Evolutionary conservation across 2,113 vertebrate genomes (phyloP).

Genomic region (Megaptera novaeangliae): DNA sequence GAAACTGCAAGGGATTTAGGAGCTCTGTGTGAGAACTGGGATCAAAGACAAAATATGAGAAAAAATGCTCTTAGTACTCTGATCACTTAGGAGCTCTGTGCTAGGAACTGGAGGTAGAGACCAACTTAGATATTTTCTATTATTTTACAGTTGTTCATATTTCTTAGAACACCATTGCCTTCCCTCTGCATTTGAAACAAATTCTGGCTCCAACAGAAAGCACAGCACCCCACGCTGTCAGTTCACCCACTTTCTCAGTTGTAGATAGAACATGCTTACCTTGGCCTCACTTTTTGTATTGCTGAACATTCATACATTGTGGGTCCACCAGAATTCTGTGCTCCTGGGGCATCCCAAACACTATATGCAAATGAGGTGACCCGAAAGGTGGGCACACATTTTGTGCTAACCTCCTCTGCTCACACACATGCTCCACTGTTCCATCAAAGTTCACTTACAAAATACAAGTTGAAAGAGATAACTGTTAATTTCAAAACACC

Average conservation of each 20-base stretch:
- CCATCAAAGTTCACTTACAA: neutral
- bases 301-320: accelerated
- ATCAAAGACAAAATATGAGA: neutral
- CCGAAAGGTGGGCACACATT: neutral
- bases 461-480: neutral
- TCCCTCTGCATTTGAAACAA: neutral
- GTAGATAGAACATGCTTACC: neutral
- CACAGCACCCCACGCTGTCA: accelerated
- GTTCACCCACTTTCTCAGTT: neutral
- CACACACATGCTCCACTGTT: neutral
- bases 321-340: neutral
- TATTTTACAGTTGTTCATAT: neutral
- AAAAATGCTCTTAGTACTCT: neutral
- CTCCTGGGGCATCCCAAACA: neutral
- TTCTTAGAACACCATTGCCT: neutral
- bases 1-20: neutral
- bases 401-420: neutral
- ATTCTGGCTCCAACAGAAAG: neutral
- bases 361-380: neutral
- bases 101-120: neutral
- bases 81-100: neutral
- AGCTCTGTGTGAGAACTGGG: neutral
- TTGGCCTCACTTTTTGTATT: neutral
- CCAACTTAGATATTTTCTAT: neutral
- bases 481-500: neutral